Base-by-base conservation (phyloP, 2,888 invertebrate species). In the Ptychoptera contaminata region DNA sequence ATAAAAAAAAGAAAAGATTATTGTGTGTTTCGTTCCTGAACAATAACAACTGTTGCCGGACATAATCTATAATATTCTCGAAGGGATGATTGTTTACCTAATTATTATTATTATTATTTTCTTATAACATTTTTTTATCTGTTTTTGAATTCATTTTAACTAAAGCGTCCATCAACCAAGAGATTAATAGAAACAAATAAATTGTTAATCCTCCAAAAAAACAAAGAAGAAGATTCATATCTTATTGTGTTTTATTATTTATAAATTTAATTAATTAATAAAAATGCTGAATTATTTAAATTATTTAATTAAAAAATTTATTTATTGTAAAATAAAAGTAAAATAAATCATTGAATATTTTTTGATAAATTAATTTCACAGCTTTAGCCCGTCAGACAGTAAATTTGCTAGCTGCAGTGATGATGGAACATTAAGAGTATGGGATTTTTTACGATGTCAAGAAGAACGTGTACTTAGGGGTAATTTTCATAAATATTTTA, bases 341-440 rank as follows among this genome's bases (percentile, higher is more conserved):
- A 42, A 46, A 45, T 43, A 35, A 23, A 42, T 23, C 9, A 32
- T 11, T 32, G 9, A 32, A 11, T 32, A 32, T 32, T 32, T n/a
- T 32, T 32, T 32, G 9, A n/a, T 32, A 31, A 40, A 37, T 45
- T 34, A 37, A 45, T 11, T 37, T 44, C 44, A 53, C 70, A 97
- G 97, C 79, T 99, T 99, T 76, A 92, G 96, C 73, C 97, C 98
- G 45, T 87, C 88, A 62, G 98, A 99, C 75, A 81, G 82, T 62
- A 99, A 99, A 73, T 91, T 98, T 74, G 96, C 92, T 29, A 93
- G 97, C 47, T 97, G 97, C 72, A 97, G 97, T 48, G 98, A 99
- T 69, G 98, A 99, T 69, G 97, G 97, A 53, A 98, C 98, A 14
- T 79, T 98, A 50, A 76, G 97, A 58, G 87, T 99, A 59, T 99